Base-by-base conservation (phyloP, 2,888 invertebrate species). In the Rhorus exstirpatorius region DNA sequence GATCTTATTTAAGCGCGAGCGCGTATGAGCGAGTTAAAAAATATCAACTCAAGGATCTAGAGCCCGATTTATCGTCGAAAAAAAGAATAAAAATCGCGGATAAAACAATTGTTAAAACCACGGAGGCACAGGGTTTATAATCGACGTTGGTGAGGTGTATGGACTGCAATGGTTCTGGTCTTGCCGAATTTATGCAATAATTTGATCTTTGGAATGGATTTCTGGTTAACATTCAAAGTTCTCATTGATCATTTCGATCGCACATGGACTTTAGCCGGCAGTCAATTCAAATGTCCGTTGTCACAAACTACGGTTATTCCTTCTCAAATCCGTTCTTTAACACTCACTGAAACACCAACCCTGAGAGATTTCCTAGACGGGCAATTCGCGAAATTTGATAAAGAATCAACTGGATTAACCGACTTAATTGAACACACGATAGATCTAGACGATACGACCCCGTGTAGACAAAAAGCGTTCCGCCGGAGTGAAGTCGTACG, bases 191-290 rank as follows among this genome's bases (percentile, higher is more conserved):
- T 68, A n/a, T 76, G 67, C 14, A 7, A 51, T 8, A 53, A 70
- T 35, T 24, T 81, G 7, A 70, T 53, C 21, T 26, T 71, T 10
- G 76, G 70, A 14, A 76, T 81, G 76, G 76, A 81, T 21, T 81
- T 81, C 38, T 81, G 76, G 76, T 6, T 65, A n/a, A 38, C 68
- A 31, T 81, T 71, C 38, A 81, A 76, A 58, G 76, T 76, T 14
- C 58, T 21, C 8, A n/a, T 70, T 8, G 65, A 81, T 51, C 76
- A 63, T 4, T 21, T 55, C 8, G 24, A 21, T 7, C 53, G 24
- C 12, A 24, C 53, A 41, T 41, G 41, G 41, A 41, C 41, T n/a
- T 41, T 41, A 41, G 41, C 41, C n/a, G 41, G 41, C 8, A 41
- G 41, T 41, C 8, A 41, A 41, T 41, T 31, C 31, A 31, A 31